Conservation (phyloP, 2,888 invertebrate genomes). For the Acrocyrtus sp. region DNA sequence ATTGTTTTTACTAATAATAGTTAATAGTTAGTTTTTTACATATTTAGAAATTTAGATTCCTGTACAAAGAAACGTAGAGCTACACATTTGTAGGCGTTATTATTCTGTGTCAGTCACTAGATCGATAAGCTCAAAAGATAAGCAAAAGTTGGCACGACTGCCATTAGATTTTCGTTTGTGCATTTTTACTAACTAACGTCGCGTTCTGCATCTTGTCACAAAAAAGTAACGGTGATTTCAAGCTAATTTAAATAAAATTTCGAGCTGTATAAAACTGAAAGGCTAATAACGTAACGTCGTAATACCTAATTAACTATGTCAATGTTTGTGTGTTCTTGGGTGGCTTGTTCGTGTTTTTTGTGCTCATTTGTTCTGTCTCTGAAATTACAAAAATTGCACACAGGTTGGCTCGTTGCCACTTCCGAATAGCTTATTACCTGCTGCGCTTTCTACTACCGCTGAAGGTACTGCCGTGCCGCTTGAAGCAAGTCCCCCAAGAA, state of each 20-base stretch:
- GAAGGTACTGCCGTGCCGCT: constrained; percentile 26
- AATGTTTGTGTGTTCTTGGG: constrained; percentile 23
- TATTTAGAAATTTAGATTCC: not conserved
- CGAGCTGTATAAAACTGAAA: not conserved
- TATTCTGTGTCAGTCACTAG: no score
- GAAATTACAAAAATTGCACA: constrained; percentile 33
- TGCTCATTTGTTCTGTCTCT: constrained; percentile 27
- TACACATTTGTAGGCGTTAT: no score
- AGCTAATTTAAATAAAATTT: no score
- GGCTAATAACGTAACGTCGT: no score
- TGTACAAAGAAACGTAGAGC: constrained; percentile 2
- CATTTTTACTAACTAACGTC: no score
- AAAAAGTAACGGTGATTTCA: no score
- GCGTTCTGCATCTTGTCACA: no score
- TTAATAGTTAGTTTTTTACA: not conserved
- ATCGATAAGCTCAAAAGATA: no score
- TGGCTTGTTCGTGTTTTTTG: constrained; percentile 40
- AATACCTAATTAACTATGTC: not conserved
- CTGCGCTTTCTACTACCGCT: constrained; percentile 39
- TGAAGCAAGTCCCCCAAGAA: not conserved
- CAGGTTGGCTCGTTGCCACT: constrained; percentile 56
- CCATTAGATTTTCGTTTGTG: not conserved
- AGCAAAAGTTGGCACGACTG: no score
- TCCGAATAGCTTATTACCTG: constrained; percentile 39
- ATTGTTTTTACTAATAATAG: constrained; percentile 1